phyloP scores from a whole-genome alignment of 2,797 vertebrate genomes.

The Aythya fuligula region DNA sequence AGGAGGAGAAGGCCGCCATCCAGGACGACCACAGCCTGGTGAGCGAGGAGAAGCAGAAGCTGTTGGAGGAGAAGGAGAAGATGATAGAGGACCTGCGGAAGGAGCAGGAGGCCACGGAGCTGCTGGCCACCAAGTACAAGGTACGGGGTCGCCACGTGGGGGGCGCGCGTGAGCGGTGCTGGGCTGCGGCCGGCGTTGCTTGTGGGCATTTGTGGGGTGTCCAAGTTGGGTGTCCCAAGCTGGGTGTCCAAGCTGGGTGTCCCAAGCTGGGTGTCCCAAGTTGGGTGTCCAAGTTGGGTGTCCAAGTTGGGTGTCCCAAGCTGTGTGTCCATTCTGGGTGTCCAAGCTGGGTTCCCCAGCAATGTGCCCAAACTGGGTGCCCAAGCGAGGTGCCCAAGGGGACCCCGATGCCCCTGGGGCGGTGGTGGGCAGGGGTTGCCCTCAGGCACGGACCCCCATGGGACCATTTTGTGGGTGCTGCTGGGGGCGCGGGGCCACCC shows the following conservation, averaged over 20 bases:
- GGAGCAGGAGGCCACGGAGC: constrained; percentile 92
- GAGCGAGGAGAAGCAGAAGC: constrained; percentile 85
- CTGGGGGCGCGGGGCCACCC: accelerated
- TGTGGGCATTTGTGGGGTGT: background rate
- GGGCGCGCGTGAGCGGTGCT: accelerated
- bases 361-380: background rate
- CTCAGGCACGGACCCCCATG: accelerated
- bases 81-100: constrained; percentile 89
- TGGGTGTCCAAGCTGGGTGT: background rate
- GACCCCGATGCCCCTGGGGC: accelerated
- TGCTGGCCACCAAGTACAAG: constrained; percentile 95
- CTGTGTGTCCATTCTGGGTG: background rate
- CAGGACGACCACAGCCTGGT: constrained; percentile 89
- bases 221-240: too few species aligned
- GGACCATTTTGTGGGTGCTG: background rate
- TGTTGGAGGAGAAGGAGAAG: constrained; percentile 89
- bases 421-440: background rate
- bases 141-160: constrained; percentile 61
- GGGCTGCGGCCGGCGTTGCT: background rate
- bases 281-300: too few species aligned
- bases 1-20: constrained; percentile 88
- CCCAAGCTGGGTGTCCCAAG: background rate
- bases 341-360: background rate
- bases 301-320: background rate
- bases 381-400: background rate